Percentiles rank a stretch among this genome's conserved stretches.
These are phyloP conservation scores for Creontiades dilutus DNA, from an alignment of 2,888 invertebrate species.

Conservation along the genomic window DNA sequence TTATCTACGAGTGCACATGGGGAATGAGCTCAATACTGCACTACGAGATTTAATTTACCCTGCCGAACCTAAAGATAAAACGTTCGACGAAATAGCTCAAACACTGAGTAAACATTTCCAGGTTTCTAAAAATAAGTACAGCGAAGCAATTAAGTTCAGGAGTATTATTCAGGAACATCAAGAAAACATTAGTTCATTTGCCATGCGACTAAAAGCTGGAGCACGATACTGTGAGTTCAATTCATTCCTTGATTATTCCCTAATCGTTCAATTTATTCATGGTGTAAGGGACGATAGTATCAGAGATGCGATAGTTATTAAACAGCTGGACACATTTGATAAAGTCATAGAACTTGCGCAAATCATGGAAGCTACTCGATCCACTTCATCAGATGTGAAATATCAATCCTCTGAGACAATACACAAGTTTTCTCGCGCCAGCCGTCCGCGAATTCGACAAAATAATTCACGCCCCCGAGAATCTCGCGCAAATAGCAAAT, in stretches of 20 bases:
- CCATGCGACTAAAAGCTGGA: slow-evolving; percentile 37
- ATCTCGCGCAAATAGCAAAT: too few species aligned
- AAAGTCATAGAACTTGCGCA: slow-evolving; percentile 3
- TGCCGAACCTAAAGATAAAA: too few species aligned
- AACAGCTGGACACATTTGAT: slow-evolving; percentile 7
- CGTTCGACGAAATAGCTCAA: too few species aligned
- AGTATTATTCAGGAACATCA: slow-evolving; percentile 11
- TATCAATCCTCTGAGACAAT: neutral
- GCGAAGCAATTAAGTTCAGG: slow-evolving; percentile 54
- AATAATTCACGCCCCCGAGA: neutral
- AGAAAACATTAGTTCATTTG: neutral
- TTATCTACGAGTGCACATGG: slow-evolving; percentile 50
- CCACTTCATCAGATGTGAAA: slow-evolving; percentile 8
- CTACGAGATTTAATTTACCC: too few species aligned
- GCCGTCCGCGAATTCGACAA: neutral
- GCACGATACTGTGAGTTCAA: slow-evolving; percentile 51
- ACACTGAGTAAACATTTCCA: neutral
- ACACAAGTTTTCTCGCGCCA: slow-evolving; percentile 17
- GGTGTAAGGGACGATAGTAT: slow-evolving; percentile 33
- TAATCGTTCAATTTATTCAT: slow-evolving; percentile 67
- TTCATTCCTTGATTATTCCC: slow-evolving; percentile 58
- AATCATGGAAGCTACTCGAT: slow-evolving; percentile 43
- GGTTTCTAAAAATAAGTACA: slow-evolving; percentile 37
- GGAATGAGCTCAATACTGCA: slow-evolving; percentile 6
- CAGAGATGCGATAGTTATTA: slow-evolving; percentile 43